These are phyloP conservation scores for Miniopterus natalensis DNA, from an alignment of 2,113 vertebrate genomes.

Conservation along the genomic window DNA sequence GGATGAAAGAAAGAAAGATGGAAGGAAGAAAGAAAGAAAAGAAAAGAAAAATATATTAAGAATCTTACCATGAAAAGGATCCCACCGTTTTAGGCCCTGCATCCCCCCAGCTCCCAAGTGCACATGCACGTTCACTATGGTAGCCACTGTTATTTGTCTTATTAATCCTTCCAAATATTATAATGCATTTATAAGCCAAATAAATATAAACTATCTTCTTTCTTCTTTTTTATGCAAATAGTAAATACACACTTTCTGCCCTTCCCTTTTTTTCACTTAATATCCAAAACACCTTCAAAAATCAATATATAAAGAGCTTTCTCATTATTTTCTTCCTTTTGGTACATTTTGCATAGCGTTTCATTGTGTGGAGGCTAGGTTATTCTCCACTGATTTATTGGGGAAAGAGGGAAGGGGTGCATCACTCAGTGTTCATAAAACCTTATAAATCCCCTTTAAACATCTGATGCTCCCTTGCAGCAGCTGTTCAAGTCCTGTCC, in stretches of 20 bases:
- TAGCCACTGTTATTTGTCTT: neutral
- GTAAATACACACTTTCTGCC: neutral
- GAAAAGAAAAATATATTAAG: neutral
- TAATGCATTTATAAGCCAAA: constrained; percentile 1
- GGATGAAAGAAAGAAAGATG: neutral
- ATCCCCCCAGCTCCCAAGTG: neutral
- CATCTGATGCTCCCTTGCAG: neutral
- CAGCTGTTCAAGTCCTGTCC: neutral
- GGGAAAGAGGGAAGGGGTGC: neutral
- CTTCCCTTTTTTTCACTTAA: neutral
- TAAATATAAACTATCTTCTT: constrained; percentile 22
- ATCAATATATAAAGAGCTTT: neutral
- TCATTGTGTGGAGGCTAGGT: neutral
- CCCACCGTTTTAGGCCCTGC: neutral
- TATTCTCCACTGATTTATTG: neutral
- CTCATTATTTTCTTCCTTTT: neutral
- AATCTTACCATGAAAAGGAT: neutral
- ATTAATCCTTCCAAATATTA: neutral
- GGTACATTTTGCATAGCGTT: neutral
- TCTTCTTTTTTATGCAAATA: constrained; percentile 7
- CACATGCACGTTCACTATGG: neutral
- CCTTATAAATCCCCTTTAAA: neutral
- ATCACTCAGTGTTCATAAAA: neutral
- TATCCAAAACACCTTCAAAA: neutral
- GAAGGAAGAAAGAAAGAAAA: neutral